Evolutionary conservation across 2,113 vertebrate species (phyloP).

Genomic region (Heliornis fulica): DNA sequence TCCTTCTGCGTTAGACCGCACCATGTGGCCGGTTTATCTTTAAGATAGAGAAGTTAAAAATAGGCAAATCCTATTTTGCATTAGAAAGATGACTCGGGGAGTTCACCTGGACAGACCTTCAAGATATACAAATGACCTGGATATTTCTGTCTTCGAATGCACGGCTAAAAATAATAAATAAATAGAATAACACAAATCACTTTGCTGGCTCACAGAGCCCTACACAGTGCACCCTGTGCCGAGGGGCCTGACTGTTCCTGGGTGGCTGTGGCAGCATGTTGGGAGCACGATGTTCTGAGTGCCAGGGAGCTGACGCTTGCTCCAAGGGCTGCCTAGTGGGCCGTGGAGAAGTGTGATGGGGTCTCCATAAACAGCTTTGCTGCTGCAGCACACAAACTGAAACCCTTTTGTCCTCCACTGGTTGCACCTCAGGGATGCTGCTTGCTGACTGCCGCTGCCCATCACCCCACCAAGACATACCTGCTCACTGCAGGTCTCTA

Average conservation of each 20-base stretch:
- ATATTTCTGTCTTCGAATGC: background rate
- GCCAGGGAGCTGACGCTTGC: background rate
- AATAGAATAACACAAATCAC: no score
- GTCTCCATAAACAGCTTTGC: background rate
- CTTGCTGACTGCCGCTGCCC: background rate
- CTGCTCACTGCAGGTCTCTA: accelerated
- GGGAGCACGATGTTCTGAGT: accelerated
- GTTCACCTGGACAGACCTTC: background rate
- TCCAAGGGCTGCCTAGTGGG: background rate
- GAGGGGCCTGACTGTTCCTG: accelerated
- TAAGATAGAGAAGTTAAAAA: background rate
- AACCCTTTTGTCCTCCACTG: background rate
- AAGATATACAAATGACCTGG: background rate
- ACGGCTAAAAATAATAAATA: no score
- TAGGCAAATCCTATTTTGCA: background rate
- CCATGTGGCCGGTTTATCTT: background rate
- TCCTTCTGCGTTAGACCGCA: background rate
- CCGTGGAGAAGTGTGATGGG: accelerated
- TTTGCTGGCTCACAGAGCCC: background rate
- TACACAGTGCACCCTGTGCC: accelerated
- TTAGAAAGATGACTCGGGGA: background rate
- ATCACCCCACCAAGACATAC: background rate
- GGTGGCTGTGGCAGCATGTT: accelerated
- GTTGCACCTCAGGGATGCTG: background rate
- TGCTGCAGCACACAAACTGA: accelerated